phyloP scores from a whole-genome alignment of 2,888 invertebrate species.

The Phortica magna region DNA sequence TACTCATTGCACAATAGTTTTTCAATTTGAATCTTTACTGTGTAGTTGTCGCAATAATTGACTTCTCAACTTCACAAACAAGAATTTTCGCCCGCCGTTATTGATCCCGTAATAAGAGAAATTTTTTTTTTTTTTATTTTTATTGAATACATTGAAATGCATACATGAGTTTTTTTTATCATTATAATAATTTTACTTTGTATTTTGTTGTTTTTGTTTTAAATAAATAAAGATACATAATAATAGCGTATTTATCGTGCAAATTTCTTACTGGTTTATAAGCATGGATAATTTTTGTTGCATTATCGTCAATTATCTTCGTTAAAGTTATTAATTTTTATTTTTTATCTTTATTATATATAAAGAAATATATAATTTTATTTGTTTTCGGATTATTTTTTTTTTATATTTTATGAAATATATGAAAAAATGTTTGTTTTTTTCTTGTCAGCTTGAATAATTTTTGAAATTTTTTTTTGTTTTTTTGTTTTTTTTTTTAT shows the following conservation, averaged over 20 bases:
- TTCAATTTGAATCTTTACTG: no score
- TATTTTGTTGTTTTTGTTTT: slow-evolving; percentile 58
- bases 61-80: no score
- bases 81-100: no score
- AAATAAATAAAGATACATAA: slow-evolving; percentile 76
- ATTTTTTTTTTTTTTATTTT: slow-evolving; percentile 52
- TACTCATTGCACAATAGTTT: no score
- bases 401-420: slow-evolving; percentile 41
- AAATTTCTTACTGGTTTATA: slow-evolving; percentile 62
- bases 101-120: no score
- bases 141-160: slow-evolving; percentile 77
- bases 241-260: slow-evolving; percentile 76
- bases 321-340: slow-evolving; percentile 61
- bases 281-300: slow-evolving; percentile 71
- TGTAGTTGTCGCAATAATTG: no score
- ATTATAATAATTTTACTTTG: slow-evolving; percentile 71
- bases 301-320: slow-evolving; percentile 57
- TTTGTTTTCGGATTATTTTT: slow-evolving; percentile 47
- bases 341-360: slow-evolving; percentile 66
- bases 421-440: slow-evolving; percentile 27
- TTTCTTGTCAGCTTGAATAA: slow-evolving; percentile 30
- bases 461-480: slow-evolving; percentile 22
- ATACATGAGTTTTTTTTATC: slow-evolving; percentile 68
- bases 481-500: slow-evolving; percentile 59
- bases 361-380: slow-evolving; percentile 66